These are phyloP conservation scores for Rhopalosiphum padi DNA, from an alignment of 1,140 invertebrate genomes.

Conservation along the genomic window DNA sequence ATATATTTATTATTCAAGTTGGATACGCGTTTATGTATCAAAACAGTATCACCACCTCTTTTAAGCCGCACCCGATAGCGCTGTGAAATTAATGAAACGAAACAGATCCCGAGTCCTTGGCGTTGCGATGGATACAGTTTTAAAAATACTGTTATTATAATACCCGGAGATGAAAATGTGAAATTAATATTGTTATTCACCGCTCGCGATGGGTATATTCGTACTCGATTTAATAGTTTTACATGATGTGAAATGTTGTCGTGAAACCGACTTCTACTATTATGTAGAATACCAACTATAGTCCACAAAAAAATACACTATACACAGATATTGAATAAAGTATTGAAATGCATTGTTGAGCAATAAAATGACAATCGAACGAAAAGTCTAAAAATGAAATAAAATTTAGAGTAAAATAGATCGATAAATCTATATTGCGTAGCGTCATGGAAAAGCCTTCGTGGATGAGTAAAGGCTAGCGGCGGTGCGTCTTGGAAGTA, in stretches of 20 bases:
- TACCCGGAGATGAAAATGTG: background rate
- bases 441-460: background rate
- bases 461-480: background rate
- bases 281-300: no score
- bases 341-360: no score
- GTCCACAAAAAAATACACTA: no score
- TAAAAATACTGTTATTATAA: background rate
- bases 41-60: background rate
- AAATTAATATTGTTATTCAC: background rate
- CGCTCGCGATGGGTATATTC: background rate
- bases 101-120: background rate
- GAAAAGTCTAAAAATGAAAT: background rate
- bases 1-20: background rate
- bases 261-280: no score
- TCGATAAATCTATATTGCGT: background rate
- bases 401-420: background rate
- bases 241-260: no score
- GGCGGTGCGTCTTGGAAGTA: background rate
- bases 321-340: no score
- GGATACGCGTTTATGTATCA: background rate
- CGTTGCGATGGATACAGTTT: background rate
- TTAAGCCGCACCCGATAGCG: background rate
- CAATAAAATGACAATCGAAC: background rate
- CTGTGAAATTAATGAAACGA: constrained; percentile 2
- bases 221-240: background rate